phyloP scores from a whole-genome alignment of 2,113 vertebrate species.

The Onychostoma macrolepis region DNA sequence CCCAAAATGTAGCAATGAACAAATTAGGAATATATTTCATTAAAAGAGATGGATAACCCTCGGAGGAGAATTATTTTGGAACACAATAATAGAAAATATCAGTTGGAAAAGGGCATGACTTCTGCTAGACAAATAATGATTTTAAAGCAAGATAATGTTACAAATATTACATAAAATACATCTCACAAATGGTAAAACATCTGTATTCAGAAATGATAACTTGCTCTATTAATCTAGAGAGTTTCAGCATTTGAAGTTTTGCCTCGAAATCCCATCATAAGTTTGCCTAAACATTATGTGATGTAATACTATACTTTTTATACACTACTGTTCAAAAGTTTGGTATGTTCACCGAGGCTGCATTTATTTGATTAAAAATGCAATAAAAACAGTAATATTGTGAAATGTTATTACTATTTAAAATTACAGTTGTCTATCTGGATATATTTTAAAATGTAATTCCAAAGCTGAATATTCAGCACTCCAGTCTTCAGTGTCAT shows the following conservation, averaged over 20 bases:
- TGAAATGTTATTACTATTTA: background rate
- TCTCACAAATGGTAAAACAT: background rate
- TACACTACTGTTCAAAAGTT: background rate
- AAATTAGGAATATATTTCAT: constrained; percentile 20
- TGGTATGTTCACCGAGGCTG: background rate
- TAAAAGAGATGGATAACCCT: constrained; percentile 8
- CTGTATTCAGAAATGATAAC: background rate
- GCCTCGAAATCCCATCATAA: background rate
- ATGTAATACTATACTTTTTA: background rate
- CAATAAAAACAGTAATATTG: background rate
- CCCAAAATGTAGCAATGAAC: constrained; percentile 15
- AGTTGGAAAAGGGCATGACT: constrained; percentile 2
- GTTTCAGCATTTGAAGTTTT: background rate
- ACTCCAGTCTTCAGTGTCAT: too few relatives aligned
- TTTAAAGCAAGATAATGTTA: background rate
- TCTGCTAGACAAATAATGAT: background rate
- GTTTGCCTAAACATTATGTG: background rate
- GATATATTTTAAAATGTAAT: background rate
- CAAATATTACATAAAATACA: background rate
- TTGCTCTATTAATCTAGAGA: background rate
- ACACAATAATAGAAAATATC: constrained; percentile 3
- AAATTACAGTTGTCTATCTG: background rate
- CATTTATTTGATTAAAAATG: background rate
- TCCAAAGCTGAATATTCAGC: too few relatives aligned
- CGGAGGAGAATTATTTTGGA: background rate